These are phyloP conservation scores for Escarpia spicata DNA, from an alignment of 2,888 invertebrate species.

Conservation along the genomic window DNA sequence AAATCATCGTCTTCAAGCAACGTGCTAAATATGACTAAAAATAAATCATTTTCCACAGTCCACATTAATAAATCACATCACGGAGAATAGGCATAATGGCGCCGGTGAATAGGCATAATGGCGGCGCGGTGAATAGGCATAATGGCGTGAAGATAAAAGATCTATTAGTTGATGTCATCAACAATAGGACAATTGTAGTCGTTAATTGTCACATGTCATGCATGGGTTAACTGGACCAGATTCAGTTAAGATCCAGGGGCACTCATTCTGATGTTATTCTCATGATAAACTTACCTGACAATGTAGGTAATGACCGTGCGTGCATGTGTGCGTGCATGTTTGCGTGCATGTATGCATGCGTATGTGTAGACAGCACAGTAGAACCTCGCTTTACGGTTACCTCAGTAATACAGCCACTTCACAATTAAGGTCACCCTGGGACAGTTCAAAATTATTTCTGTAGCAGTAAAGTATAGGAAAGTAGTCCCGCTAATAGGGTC, in stretches of 20 bases:
- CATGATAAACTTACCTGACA: no score
- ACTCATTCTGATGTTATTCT: not conserved
- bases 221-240: not conserved
- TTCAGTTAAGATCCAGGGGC: not conserved
- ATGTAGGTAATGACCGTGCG: no score
- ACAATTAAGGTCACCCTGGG: no score
- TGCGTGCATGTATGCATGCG: no score
- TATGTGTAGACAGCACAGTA: no score
- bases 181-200: not conserved
- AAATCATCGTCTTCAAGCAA: not conserved
- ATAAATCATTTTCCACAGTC: not conserved
- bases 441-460: no score
- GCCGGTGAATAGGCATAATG: not conserved
- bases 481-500: no score
- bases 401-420: no score
- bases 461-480: no score
- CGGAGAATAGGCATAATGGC: not conserved
- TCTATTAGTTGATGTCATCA: not conserved
- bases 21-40: not conserved
- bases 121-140: not conserved
- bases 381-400: no score
- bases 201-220: constrained; percentile 9
- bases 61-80: not conserved
- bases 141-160: not conserved
- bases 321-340: no score